Base-by-base conservation (phyloP, 2,113 vertebrate genomes). In the Chunga burmeisteri region DNA sequence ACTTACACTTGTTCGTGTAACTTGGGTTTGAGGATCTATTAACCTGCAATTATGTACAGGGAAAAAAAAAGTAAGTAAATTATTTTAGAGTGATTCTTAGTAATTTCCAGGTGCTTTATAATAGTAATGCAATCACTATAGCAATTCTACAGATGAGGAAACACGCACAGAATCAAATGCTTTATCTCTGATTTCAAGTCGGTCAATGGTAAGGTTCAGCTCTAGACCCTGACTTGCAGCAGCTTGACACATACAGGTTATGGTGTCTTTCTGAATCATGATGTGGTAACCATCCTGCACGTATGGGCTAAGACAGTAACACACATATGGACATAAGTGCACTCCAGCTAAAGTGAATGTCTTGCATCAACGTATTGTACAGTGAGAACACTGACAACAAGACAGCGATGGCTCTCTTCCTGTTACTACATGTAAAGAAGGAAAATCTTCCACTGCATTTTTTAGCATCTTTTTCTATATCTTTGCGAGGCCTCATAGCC, bases 1-100 rank as follows among this genome's bases (percentile, higher is more conserved):
- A 99, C 99, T 99, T 98, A 99, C 99, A 11, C 97, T 99, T 97
- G 98, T 98, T 96, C 98, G 98, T 36, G 99, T 99, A 52, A 99
- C 99, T 98, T 99, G 99, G 40, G 99, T 99, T 95, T 99, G 99
- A 88, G 99, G 99, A 94, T 99, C 99, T 93, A 99, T 99, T 97
- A 99, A 98, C 97, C 99, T 99, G 97, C 58, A 96, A 84, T 95
- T 79, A 26, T 18, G 55, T 53, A 49, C 13, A 23, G 34, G 25
- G 87, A 55, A 74, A 71, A 62, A 38, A 22, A 23, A 71, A 73
- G 6, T 22, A 29, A 46, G 7, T 6, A 49, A 34, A 38, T 32
- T 13, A 32, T 59, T 90, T 86, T 55, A 74, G 32, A 84, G 32
- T 5, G 5, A 70, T 40, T 85, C 32, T 11, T 21, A 36, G 17